phyloP scores from a whole-genome alignment of 1,140 invertebrate genomes.

The Sarcophaga peregrina region DNA sequence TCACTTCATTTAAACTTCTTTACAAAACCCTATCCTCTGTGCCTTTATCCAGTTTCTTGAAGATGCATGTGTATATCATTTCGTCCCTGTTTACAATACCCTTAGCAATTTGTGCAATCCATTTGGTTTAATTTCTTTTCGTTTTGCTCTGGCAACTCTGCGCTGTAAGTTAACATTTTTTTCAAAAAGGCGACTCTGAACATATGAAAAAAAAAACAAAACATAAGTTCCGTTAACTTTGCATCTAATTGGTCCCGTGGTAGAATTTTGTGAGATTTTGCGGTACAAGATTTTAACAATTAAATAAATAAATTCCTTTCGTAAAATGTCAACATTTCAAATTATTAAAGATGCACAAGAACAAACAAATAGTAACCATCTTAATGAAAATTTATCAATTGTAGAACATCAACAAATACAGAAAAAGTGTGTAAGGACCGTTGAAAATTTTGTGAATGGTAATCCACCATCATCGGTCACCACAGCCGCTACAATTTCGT shows the following conservation, averaged over 20 bases:
- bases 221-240: neutral
- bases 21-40: no score
- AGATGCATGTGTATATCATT: no score
- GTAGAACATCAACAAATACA: neutral
- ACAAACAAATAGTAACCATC: neutral
- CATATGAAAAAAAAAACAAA: neutral
- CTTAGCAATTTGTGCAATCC: no score
- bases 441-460: neutral
- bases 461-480: neutral
- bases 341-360: conserved; percentile 2
- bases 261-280: neutral
- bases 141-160: neutral
- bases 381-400: neutral
- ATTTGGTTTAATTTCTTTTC: no score
- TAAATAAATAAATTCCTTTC: no score
- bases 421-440: neutral
- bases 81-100: no score
- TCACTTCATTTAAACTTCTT: no score
- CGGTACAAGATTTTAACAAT: no score
- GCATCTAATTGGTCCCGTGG: neutral
- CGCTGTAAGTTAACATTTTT: neutral
- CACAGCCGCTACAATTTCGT: neutral
- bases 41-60: no score
- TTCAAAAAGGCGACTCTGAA: neutral
- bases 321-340: neutral